Conservation (phyloP, 2,113 vertebrate genomes). For the Cavia porcellus region DNA sequence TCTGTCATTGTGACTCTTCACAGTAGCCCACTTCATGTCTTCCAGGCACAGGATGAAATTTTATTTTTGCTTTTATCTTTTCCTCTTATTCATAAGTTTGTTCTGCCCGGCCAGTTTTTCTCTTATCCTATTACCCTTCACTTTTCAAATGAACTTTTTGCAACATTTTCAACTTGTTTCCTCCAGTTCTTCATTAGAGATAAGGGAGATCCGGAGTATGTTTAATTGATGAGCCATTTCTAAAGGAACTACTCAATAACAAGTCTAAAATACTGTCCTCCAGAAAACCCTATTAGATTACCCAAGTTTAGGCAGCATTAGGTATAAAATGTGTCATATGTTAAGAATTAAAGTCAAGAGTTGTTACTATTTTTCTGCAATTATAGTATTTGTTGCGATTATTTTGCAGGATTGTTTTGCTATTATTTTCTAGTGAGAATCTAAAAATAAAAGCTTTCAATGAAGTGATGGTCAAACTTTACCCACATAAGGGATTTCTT, state of each 20-base stretch:
- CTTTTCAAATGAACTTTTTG: neutral
- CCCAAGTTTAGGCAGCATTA: neutral
- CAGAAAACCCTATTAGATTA: neutral
- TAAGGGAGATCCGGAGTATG: neutral
- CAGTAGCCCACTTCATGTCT: neutral
- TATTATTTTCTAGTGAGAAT: neutral
- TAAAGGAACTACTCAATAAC: neutral
- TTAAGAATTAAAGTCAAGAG: neutral
- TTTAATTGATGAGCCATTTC: neutral
- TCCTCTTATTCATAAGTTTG: neutral
- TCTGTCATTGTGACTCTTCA: neutral
- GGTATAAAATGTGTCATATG: neutral
- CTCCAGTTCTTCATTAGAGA: neutral
- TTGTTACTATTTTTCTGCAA: neutral
- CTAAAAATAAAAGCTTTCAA: neutral
- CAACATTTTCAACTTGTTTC: neutral
- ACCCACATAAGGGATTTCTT: neutral
- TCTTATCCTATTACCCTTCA: neutral
- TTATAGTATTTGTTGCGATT: neutral
- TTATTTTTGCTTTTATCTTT: neutral
- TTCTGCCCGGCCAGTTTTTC: neutral
- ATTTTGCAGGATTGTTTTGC: neutral
- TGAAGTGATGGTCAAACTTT: neutral
- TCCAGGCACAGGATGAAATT: neutral
- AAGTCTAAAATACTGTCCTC: neutral